Base-by-base conservation (phyloP, 2,797 vertebrate genomes). In the Orientallactaga sibirica region DNA sequence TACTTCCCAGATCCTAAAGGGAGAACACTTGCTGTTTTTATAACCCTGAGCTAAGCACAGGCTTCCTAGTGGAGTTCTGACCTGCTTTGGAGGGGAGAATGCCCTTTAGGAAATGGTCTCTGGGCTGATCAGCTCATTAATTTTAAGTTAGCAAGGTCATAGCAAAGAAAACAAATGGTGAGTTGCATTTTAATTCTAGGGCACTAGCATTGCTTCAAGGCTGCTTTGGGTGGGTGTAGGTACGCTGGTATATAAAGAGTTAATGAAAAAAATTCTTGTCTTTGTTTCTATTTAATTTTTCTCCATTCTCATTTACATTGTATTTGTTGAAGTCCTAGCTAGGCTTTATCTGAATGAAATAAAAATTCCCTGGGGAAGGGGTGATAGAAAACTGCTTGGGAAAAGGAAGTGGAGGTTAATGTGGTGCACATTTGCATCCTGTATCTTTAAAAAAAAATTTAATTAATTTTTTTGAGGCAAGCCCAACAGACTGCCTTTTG, bases 221-320 rank as follows among this genome's bases (percentile, higher is more conserved):
- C 33, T 79, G 15, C 33, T 76, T 66, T 33, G 20, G 25, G 16
- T 58, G 55, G 14, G 12, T 58, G 14, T 14, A 33, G 55, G 22
- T 18, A 84, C 77, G 6, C 41, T 37, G 6, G 20, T 48, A 83
- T 88, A 90, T 33, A 74, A 88, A 66, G 48, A 90, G 24, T 67
- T 96, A 79, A 90, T 67, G 48, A 87, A 86, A 86, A 90, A 76
- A 29, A 91, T 86, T 91, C 68, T 92, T 29, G 75, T 91, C n/a
- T 95, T 88, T 92, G 81, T 81, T 95, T 92, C 86, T 95, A 96
- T 79, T 90, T 94, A 37, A 88, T 92, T 96, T 86, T 94, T 92
- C 83, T 86, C 64, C 71, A 15, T 88, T 86, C 62, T 93, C 41
- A 87, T 94, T 95, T 96, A 78, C 70, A 89, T 93, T 95, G 91